These are phyloP conservation scores for Urocynchramus pylzowi DNA, from an alignment of 2,113 vertebrate species.

Conservation along the genomic window DNA sequence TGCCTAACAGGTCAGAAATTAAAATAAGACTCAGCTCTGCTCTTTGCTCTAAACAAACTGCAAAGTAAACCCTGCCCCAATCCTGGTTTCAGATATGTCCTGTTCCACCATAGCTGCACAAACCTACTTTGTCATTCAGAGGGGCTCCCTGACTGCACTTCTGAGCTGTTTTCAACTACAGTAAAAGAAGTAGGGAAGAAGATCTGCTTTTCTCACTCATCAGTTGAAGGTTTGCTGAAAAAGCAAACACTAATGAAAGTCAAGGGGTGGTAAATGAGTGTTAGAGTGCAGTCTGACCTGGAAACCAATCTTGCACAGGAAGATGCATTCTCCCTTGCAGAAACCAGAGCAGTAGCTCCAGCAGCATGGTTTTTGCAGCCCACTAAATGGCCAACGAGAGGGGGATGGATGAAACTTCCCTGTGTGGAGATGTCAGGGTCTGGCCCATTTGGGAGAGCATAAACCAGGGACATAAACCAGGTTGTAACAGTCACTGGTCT, in stretches of 20 bases:
- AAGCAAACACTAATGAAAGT: not conserved
- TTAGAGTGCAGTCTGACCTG: not conserved
- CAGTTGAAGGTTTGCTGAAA: not conserved
- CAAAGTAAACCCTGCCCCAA: not conserved
- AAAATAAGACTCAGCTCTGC: not conserved
- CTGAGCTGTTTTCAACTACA: not conserved
- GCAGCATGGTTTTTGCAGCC: not conserved
- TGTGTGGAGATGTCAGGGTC: not conserved
- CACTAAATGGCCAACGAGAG: not conserved
- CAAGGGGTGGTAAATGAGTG: not conserved
- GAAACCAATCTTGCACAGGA: not conserved
- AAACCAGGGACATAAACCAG: not conserved
- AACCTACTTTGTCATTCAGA: not conserved
- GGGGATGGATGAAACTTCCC: not conserved
- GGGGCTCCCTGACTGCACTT: not conserved
- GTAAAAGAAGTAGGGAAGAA: not conserved
- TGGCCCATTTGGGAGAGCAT: not conserved
- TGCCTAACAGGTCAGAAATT: not conserved
- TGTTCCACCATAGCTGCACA: not conserved
- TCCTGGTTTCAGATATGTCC: not conserved
- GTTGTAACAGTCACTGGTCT: not conserved
- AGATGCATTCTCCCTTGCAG: not conserved
- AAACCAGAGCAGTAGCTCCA: not conserved
- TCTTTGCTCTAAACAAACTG: not conserved
- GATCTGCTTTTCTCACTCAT: not conserved